Conservation (phyloP, 92 coral and sea anemone genomes). For the Zoanthus sansibaricus region DNA sequence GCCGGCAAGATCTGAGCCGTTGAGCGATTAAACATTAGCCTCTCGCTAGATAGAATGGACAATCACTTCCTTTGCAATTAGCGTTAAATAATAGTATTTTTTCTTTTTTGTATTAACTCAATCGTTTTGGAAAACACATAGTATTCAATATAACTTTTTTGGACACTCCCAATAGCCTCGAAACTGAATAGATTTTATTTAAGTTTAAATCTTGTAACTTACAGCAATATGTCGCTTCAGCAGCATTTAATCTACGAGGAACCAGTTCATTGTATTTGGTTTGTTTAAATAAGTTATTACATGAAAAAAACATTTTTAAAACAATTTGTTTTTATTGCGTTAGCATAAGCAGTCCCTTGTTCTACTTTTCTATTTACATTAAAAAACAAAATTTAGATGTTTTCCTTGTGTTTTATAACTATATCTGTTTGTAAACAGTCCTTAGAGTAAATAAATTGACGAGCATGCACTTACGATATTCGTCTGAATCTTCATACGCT, state of each 20-base stretch:
- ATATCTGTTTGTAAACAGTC: background rate
- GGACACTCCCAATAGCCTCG: too few species aligned
- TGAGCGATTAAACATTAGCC: too few species aligned
- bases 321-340: background rate
- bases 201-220: too few species aligned
- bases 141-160: too few species aligned
- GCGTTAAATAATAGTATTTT: too few species aligned
- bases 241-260: background rate
- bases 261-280: background rate
- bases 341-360: background rate
- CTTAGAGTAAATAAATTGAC: background rate
- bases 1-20: too few species aligned
- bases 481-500: slow-evolving; percentile 92
- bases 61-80: too few species aligned
- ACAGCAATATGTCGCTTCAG: too few species aligned
- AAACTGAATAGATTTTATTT: too few species aligned
- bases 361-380: background rate
- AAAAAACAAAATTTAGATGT: background rate
- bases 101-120: too few species aligned
- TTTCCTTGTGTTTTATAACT: background rate
- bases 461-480: slow-evolving; percentile 79
- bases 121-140: too few species aligned
- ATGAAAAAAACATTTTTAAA: background rate
- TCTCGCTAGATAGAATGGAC: too few species aligned
- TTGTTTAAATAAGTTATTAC: background rate